A percentile compares a stretch with the other conserved stretches of the same genome.
Evolutionary conservation across 2,888 invertebrate species (phyloP).

Genomic region (Synanthedon myopaeformis): DNA sequence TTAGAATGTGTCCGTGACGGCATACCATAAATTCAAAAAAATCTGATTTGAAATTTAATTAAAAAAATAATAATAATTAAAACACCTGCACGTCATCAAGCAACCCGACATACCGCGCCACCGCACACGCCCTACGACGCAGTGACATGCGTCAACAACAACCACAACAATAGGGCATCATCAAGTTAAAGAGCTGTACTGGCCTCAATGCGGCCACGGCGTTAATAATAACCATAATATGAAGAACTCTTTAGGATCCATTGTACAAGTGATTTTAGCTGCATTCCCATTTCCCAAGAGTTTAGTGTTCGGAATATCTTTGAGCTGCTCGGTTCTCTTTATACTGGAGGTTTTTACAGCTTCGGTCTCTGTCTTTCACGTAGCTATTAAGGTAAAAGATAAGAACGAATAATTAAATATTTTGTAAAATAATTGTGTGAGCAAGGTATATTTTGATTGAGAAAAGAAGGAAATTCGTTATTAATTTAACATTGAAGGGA

Average conservation of each 20-base stretch:
- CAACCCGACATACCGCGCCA: conserved; percentile 8
- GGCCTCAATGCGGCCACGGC: conserved; percentile 6
- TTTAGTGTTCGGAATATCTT: too few species aligned
- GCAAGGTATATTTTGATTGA: too few species aligned
- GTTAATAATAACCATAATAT: neutral
- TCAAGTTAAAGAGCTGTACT: conserved; percentile 33
- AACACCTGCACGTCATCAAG: neutral
- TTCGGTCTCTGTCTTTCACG: neutral
- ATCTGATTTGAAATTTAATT: too few species aligned
- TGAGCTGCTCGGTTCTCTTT: neutral
- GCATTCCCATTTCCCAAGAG: neutral
- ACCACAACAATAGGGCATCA: conserved; percentile 49
- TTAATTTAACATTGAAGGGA: too few species aligned
- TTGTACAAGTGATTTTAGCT: neutral
- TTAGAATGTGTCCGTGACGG: too few species aligned
- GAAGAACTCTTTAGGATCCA: neutral
- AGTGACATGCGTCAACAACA: conserved; percentile 66
- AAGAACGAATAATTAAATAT: neutral
- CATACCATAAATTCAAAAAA: too few species aligned
- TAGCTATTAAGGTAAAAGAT: neutral
- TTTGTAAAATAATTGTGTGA: too few species aligned
- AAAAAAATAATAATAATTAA: too few species aligned
- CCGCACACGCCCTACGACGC: conserved; percentile 56
- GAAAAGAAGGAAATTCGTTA: too few species aligned
- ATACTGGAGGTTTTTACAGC: neutral